These are phyloP conservation scores for Allobates femoralis DNA, from an alignment of 2,797 vertebrate genomes.

Conservation along the genomic window DNA sequence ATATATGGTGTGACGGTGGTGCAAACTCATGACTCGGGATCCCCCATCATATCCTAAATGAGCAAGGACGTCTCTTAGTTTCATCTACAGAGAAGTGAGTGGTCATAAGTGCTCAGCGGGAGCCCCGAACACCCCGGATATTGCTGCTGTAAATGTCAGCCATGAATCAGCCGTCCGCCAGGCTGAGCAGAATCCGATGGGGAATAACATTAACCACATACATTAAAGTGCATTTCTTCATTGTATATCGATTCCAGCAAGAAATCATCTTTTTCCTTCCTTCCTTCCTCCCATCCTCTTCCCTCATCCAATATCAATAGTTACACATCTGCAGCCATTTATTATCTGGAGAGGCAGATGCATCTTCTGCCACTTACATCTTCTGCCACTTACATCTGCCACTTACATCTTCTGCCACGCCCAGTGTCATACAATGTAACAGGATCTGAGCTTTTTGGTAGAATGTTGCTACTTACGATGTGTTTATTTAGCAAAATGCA, in stretches of 20 bases:
- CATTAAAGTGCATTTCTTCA: conserved; percentile 35
- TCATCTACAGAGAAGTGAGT: background rate
- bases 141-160: conserved; percentile 27
- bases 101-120: background rate
- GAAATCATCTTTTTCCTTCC: background rate
- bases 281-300: background rate
- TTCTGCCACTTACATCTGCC: too few species aligned
- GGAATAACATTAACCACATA: conserved; percentile 33
- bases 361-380: too few species aligned
- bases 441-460: background rate
- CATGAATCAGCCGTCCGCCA: conserved; percentile 6
- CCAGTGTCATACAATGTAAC: background rate
- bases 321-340: background rate
- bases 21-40: too few species aligned
- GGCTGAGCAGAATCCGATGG: background rate
- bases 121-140: background rate
- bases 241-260: background rate
- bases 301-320: conserved; percentile 14
- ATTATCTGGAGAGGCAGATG: background rate
- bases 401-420: too few species aligned
- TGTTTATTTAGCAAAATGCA: background rate
- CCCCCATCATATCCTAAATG: background rate
- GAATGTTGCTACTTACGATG: background rate
- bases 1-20: too few species aligned
- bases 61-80: too few species aligned